Base-by-base conservation (phyloP, 1,140 invertebrate species). In the Hesperophylax magnus region DNA sequence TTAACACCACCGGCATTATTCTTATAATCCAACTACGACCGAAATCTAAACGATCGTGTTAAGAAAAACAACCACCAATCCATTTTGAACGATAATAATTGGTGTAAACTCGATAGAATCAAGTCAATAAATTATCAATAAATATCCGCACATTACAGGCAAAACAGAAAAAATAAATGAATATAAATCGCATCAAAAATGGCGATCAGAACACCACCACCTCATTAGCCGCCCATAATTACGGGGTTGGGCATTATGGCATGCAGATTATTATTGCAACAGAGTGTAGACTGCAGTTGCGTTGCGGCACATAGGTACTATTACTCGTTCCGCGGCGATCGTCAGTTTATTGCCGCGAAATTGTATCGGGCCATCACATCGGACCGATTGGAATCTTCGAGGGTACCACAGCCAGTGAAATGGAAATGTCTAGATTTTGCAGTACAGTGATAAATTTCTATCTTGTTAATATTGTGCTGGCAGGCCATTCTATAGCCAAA, bases 161-260 rank as follows among this genome's bases (percentile, higher is more conserved):
- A 7, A 69, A 69, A 69, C 31, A 52, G 65, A 69, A 20, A 69
- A 17, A 0, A 67, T 67, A 17, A 11, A 69, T 27, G 53, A 72
- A 54, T 24, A 72, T 54, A 54, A 72, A 72, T 53, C 18, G 67
- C 39, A 47, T 47, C 34, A 18, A 71, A 71, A 71, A 52, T 71
- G 67, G 34, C 22, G n/a, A 71, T 47, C 67, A 22, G 34, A 5
- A 71, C 52, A 54, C 47, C 63, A 4, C 22, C 52, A 72, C 69
- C 52, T 72, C 52, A 72, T 72, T 72, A 20, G 24, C n/a, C n/a
- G 47, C 65, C 8, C 47, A 27, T 72, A 72, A 72, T 72, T 72
- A 54, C 52, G 47, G 69, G 39, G 20, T 24, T 20, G 47, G 17
- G 47, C 27, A 72, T 54, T 53, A 53, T 69, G 24, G 24, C n/a